These are phyloP conservation scores for Sebastes steindachneri DNA, from an alignment of 2,797 vertebrate species.

Conservation along the genomic window DNA sequence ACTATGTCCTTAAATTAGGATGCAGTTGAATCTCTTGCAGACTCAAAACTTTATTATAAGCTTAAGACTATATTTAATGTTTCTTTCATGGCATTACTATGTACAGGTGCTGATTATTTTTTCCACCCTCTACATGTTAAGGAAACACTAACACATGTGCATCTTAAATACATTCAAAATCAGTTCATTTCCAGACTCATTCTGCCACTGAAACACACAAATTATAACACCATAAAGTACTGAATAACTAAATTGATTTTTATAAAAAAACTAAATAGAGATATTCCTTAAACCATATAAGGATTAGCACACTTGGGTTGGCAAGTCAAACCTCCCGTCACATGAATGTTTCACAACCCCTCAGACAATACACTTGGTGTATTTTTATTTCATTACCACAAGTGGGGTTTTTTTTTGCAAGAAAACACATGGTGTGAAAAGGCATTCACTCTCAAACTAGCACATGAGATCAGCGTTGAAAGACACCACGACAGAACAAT, in stretches of 20 bases:
- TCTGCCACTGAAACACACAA: neutral
- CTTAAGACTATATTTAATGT: neutral
- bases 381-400: slow-evolving; percentile 23
- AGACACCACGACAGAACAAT: slow-evolving; percentile 12
- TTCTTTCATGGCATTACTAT: neutral
- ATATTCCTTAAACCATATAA: neutral
- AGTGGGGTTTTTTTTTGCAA: neutral
- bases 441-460: neutral
- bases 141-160: neutral
- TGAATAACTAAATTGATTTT: neutral
- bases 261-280: neutral
- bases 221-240: neutral
- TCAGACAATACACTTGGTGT: slow-evolving; percentile 11
- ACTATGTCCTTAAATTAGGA: neutral
- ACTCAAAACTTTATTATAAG: neutral
- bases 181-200: neutral
- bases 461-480: neutral
- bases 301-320: neutral
- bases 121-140: neutral
- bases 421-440: neutral
- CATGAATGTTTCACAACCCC: slow-evolving; percentile 29
- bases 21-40: neutral
- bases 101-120: neutral
- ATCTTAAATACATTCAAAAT: neutral
- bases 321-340: neutral